A percentile compares a stretch with the other conserved stretches of the same genome.
Conservation (phyloP, 2,113 vertebrate species). For the Lophura nycthemera region DNA sequence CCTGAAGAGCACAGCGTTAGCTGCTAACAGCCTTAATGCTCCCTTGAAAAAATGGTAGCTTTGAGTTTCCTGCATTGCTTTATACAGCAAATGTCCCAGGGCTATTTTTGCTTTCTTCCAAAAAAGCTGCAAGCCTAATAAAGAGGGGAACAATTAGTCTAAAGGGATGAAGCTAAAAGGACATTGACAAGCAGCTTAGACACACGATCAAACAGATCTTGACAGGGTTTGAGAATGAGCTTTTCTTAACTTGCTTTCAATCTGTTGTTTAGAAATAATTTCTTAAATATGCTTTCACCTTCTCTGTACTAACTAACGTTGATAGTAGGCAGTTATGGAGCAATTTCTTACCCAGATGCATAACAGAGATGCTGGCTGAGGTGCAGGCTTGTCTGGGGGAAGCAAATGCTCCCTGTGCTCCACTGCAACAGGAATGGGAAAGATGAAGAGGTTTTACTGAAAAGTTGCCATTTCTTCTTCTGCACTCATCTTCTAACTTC, state of each 20-base stretch:
- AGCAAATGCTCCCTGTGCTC: background rate
- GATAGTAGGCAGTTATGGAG: background rate
- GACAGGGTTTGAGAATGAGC: background rate
- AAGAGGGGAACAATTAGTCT: constrained; percentile 20
- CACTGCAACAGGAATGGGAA: background rate
- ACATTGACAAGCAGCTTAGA: constrained; percentile 15
- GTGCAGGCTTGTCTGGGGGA: background rate
- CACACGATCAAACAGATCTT: constrained; percentile 8
- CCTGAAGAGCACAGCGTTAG: background rate
- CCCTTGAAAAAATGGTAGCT: constrained; percentile 44
- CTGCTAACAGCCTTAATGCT: constrained; percentile 35
- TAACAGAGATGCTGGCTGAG: background rate
- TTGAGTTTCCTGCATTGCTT: background rate
- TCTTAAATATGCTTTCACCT: background rate
- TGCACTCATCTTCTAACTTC: background rate
- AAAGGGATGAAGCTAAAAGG: constrained; percentile 36
- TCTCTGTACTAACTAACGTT: background rate
- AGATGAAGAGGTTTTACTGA: background rate
- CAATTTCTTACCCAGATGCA: background rate
- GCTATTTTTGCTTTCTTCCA: constrained; percentile 43
- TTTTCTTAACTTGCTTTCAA: background rate
- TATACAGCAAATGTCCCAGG: constrained; percentile 3
- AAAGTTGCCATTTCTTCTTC: background rate
- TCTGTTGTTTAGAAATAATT: background rate
- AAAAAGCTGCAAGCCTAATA: constrained; percentile 22